phyloP scores from a whole-genome alignment of 1,140 invertebrate species.

The Brachionus manjavacas region DNA sequence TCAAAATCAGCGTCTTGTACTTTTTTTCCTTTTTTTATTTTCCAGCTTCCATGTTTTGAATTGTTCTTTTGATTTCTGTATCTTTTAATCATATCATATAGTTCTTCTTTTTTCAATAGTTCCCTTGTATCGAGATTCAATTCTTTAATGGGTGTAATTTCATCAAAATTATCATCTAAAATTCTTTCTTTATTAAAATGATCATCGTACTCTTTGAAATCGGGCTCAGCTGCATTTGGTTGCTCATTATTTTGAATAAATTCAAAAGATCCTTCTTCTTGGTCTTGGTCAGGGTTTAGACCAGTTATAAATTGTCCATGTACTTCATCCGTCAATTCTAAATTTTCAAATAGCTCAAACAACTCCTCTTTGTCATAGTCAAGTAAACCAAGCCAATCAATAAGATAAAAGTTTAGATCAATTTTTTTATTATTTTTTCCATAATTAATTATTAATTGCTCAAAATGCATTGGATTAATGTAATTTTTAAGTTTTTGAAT shows the following conservation, averaged over 20 bases:
- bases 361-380: not conserved
- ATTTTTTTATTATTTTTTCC: not conserved
- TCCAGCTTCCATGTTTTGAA: not conserved
- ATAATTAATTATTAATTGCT: not conserved
- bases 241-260: not conserved
- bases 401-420: not conserved
- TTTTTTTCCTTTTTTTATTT: not conserved
- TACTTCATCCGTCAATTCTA: not conserved
- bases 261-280: not conserved
- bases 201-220: not conserved
- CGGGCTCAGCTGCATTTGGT: not conserved
- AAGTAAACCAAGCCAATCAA: slow-evolving; percentile 12
- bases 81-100: not conserved
- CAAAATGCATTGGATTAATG: not conserved
- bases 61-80: not conserved
- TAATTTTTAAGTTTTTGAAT: not conserved
- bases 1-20: not conserved
- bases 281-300: not conserved
- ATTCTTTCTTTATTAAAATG: not conserved
- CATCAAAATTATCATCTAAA: not conserved
- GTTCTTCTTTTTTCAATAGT: not conserved
- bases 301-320: not conserved
- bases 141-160: not conserved
- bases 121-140: not conserved
- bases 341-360: not conserved